A percentile compares a stretch with the other conserved stretches of the same genome.
phyloP scores from a whole-genome alignment of 2,113 vertebrate species.

The Halcyon senegalensis region DNA sequence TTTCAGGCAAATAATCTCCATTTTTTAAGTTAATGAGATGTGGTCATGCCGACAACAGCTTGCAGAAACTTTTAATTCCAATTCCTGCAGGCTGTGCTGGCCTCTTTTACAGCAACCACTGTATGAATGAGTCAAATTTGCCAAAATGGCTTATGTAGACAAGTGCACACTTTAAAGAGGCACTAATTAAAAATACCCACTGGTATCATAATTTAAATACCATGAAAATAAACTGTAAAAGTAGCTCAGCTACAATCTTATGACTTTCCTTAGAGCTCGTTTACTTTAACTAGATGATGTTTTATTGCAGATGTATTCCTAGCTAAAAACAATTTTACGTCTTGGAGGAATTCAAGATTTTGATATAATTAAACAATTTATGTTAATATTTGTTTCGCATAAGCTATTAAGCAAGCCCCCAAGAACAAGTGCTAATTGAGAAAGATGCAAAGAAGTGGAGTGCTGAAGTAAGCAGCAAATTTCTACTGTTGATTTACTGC shows the following conservation, averaged over 20 bases:
- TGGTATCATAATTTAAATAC: constrained; percentile 85
- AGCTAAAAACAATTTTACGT: constrained; percentile 72
- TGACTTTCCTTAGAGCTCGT: constrained; percentile 70
- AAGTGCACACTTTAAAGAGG: constrained; percentile 79
- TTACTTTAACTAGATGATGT: constrained; percentile 73
- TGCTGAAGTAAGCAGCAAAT: constrained; percentile 61
- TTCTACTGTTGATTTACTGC: constrained; percentile 51
- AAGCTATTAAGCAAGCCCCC: constrained; percentile 73
- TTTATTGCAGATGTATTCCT: constrained; percentile 65
- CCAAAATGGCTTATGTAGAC: constrained; percentile 84
- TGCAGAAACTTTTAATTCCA: constrained; percentile 83
- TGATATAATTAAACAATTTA: constrained; percentile 78
- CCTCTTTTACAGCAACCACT: constrained; percentile 80
- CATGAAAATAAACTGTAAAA: constrained; percentile 83
- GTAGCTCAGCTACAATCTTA: constrained; percentile 74
- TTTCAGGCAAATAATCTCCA: constrained; percentile 84
- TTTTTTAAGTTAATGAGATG: constrained; percentile 86
- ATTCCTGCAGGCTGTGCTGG: constrained; percentile 83
- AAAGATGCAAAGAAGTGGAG: constrained; percentile 62
- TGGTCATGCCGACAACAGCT: constrained; percentile 83
- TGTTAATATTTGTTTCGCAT: constrained; percentile 81
- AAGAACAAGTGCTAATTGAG: constrained; percentile 73
- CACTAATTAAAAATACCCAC: constrained; percentile 86
- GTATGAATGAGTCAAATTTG: constrained; percentile 82
- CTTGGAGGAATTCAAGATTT: constrained; percentile 75